These are phyloP conservation scores for Caenorhabditis uteleia DNA, from an alignment of 2,888 invertebrate species.

Conservation along the genomic window DNA sequence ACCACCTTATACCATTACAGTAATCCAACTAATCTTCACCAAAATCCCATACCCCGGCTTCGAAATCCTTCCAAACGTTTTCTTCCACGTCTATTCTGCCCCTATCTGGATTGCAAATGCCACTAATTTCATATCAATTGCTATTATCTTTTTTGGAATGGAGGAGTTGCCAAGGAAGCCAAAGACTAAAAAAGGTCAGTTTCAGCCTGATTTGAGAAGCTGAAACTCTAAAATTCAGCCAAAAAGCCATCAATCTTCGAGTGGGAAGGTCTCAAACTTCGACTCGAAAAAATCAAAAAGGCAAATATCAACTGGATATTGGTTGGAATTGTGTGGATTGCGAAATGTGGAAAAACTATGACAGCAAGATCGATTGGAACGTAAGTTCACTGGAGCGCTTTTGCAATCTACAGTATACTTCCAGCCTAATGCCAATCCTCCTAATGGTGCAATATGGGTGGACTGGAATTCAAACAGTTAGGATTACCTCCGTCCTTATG, in stretches of 20 bases:
- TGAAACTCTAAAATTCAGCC: conserved; percentile 12
- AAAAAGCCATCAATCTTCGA: conserved; percentile 35
- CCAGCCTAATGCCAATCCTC: conserved; percentile 25
- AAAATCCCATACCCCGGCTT: conserved; percentile 51
- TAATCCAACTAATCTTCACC: conserved; percentile 51
- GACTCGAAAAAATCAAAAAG: conserved; percentile 31
- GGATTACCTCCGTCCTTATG: conserved; percentile 34
- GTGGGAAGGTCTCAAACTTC: conserved; percentile 27
- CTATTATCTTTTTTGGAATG: conserved; percentile 37
- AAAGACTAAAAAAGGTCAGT: conserved; percentile 27
- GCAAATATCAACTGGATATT: conserved; percentile 35
- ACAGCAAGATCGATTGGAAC: conserved; percentile 34
- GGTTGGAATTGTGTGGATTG: conserved; percentile 31
- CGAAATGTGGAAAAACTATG: conserved; percentile 37
- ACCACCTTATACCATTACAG: conserved; percentile 34
- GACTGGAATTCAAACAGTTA: conserved; percentile 36
- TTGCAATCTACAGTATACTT: background rate
- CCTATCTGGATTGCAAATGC: conserved; percentile 51
- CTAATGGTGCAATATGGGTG: conserved; percentile 40
- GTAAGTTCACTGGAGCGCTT: conserved; percentile 7
- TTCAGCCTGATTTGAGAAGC: background rate
- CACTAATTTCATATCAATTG: conserved; percentile 52
- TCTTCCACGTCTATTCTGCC: conserved; percentile 56
- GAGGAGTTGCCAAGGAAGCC: conserved; percentile 31
- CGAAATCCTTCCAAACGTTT: conserved; percentile 32